Conservation (phyloP, 1,140 invertebrate genomes). For the Sesamia nonagrioides region DNA sequence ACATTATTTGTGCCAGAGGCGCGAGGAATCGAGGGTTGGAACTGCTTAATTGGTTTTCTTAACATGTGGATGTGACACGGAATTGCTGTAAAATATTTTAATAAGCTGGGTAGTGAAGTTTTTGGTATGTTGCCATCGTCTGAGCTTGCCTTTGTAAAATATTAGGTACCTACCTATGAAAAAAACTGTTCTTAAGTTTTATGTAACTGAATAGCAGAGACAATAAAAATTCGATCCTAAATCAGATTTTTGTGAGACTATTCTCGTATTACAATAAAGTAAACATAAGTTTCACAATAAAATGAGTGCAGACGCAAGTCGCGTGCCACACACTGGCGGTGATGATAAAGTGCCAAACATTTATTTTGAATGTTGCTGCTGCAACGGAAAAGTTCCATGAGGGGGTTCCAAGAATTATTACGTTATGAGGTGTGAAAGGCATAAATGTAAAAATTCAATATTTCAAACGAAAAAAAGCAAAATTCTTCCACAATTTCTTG, state of each 20-base stretch:
- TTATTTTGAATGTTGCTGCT: conserved; percentile 84
- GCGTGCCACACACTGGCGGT: conserved; percentile 60
- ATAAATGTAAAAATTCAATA: conserved; percentile 87
- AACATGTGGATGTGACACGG: conserved; percentile 41
- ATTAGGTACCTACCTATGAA: too few species aligned
- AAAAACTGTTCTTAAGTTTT: too few species aligned
- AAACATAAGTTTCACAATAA: conserved; percentile 48
- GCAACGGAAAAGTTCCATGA: conserved; percentile 82
- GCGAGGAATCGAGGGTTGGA: conserved; percentile 59
- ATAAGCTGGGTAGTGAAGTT: conserved; percentile 21
- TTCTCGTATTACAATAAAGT: not conserved
- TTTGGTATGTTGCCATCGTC: not conserved
- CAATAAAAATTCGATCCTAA: too few species aligned
- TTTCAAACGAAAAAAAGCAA: conserved; percentile 76
- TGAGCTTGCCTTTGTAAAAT: too few species aligned
- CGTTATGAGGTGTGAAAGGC: conserved; percentile 87
- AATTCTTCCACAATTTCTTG: conserved; percentile 80
- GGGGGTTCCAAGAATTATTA: conserved; percentile 82
- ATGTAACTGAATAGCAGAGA: too few species aligned
- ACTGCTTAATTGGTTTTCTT: conserved; percentile 65
- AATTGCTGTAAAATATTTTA: conserved; percentile 31
- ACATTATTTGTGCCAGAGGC: conserved; percentile 77
- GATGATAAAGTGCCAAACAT: conserved; percentile 83
- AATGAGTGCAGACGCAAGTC: conserved; percentile 48
- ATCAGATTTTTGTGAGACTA: too few species aligned